A percentile compares a stretch with the other conserved stretches of the same genome.
Evolutionary conservation across 2,797 vertebrate species (phyloP).

Genomic region (Rhinophrynus dorsalis): DNA sequence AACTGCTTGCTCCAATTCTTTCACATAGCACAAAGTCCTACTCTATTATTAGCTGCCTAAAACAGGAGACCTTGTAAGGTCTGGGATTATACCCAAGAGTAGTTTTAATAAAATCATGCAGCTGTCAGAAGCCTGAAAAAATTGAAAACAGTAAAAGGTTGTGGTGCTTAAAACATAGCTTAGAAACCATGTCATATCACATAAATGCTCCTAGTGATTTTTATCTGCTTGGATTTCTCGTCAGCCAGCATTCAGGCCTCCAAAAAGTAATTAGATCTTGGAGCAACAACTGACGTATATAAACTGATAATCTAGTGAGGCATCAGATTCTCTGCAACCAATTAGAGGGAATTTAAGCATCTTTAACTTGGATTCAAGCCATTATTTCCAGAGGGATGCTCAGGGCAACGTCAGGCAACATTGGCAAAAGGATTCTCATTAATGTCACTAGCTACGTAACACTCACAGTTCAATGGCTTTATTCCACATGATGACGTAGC

Average conservation of each 20-base stretch:
- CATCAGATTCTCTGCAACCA: slow-evolving; percentile 44
- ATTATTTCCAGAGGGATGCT: slow-evolving; percentile 31
- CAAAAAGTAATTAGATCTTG: slow-evolving; percentile 46
- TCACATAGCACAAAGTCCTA: not conserved
- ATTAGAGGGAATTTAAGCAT: slow-evolving; percentile 43
- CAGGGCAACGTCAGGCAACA: slow-evolving; percentile 28
- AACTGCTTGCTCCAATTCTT: not conserved
- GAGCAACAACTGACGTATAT: slow-evolving; percentile 45
- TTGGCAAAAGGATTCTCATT: slow-evolving; percentile 38
- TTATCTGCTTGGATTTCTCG: slow-evolving; percentile 40
- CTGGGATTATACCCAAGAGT: slow-evolving; percentile 33
- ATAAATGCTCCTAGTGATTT: slow-evolving; percentile 32
- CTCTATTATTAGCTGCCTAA: slow-evolving; percentile 27
- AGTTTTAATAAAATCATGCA: slow-evolving; percentile 28
- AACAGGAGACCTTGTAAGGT: slow-evolving; percentile 3
- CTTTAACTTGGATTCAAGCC: slow-evolving; percentile 38
- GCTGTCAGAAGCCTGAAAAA: slow-evolving; percentile 24
- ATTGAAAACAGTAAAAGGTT: not conserved
- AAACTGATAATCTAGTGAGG: slow-evolving; percentile 46
- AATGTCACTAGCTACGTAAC: slow-evolving; percentile 39
- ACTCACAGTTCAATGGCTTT: slow-evolving; percentile 99
- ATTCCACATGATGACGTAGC: slow-evolving; percentile 99
- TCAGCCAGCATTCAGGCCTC: slow-evolving; percentile 35
- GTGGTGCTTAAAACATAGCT: not conserved
- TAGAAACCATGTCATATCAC: slow-evolving; percentile 13